Conservation (phyloP, 2,888 invertebrate species). For the Rotaria sp. region DNA sequence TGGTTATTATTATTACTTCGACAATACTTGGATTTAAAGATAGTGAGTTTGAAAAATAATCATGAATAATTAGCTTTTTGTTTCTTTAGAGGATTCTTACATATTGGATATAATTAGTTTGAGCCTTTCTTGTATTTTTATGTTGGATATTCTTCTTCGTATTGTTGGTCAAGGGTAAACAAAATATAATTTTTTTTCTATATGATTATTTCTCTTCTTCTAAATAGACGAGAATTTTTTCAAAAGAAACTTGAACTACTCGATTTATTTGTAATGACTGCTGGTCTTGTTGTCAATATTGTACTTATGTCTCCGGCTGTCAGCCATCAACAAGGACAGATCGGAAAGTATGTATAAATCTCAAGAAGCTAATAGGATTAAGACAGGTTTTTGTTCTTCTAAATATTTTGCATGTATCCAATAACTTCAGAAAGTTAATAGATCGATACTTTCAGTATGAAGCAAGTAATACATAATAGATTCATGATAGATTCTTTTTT, state of each 20-base stretch:
- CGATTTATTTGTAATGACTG: conserved; percentile 55
- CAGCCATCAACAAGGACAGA: conserved; percentile 47
- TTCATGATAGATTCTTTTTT: no score
- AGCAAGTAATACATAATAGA: no score
- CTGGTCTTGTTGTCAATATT: conserved; percentile 55
- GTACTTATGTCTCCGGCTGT: conserved; percentile 49
- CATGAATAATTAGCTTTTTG: not conserved
- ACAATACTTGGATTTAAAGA: not conserved
- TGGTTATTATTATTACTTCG: not conserved
- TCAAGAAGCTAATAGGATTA: not conserved
- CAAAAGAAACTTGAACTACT: conserved; percentile 54
- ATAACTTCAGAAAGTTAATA: no score
- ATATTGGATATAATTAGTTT: conserved; percentile 51
- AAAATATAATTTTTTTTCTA: conserved; percentile 21
- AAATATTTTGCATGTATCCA: no score
- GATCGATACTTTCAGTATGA: no score
- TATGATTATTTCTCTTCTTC: not conserved
- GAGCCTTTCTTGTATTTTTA: conserved; percentile 54
- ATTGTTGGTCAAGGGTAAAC: conserved; percentile 55
- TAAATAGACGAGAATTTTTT: conserved; percentile 48
- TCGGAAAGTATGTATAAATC: conserved; percentile 43
- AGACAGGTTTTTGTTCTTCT: no score
- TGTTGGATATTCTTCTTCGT: conserved; percentile 54
- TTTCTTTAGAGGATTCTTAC: not conserved
- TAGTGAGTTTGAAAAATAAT: not conserved